phyloP scores from a whole-genome alignment of 2,113 vertebrate genomes.

The Chrysochloris asiatica region DNA sequence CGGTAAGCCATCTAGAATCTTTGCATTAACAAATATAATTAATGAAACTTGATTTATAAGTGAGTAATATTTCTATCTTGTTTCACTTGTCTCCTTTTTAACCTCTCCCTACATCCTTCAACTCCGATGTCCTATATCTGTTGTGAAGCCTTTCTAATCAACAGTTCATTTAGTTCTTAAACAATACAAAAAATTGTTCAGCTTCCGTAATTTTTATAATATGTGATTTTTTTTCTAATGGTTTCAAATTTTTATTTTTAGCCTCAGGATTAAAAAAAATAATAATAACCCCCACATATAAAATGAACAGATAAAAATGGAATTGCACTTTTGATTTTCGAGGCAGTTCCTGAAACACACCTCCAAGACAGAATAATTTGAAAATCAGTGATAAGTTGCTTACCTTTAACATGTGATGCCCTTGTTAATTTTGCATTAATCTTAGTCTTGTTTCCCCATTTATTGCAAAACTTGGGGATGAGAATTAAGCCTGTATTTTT shows the following conservation, averaged over 20 bases:
- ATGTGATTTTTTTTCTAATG: neutral
- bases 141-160: neutral
- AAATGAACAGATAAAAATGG: neutral
- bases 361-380: neutral
- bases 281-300: neutral
- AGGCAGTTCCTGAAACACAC: neutral
- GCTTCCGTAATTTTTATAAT: neutral
- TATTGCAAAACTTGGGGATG: slow-evolving; percentile 25
- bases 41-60: neutral
- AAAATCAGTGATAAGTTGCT: neutral
- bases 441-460: slow-evolving; percentile 33
- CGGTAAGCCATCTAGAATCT: neutral
- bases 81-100: neutral
- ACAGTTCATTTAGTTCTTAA: neutral
- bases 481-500: neutral
- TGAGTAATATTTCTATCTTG: neutral
- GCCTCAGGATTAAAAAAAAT: neutral
- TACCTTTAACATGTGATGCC: neutral
- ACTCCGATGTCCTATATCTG: neutral
- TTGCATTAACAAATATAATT: too few species aligned
- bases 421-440: neutral
- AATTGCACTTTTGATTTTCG: neutral
- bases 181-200: neutral
- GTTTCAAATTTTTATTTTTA: neutral
- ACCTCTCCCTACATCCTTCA: neutral